phyloP scores from a whole-genome alignment of 1,140 invertebrate species.

The Coenobita brevimanus region DNA sequence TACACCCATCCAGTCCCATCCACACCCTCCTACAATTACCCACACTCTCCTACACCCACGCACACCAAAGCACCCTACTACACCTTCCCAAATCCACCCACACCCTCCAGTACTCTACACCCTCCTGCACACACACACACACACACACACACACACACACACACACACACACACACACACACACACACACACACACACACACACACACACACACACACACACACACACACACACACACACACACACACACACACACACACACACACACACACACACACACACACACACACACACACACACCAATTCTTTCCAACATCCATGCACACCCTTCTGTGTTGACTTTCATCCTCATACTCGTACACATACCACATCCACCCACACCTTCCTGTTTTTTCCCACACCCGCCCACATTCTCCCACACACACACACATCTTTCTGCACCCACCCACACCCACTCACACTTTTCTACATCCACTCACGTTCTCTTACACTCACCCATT shows the following conservation, averaged over 20 bases:
- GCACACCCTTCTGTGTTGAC: neutral
- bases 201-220: slow-evolving; percentile 12
- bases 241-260: slow-evolving; percentile 31
- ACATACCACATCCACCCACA: neutral
- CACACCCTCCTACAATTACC: no score
- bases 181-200: slow-evolving; percentile 6
- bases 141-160: neutral
- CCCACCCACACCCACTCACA: neutral
- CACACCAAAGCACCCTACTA: slow-evolving; percentile 14
- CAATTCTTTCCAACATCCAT: neutral
- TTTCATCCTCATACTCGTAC: neutral
- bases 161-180: slow-evolving; percentile 2
- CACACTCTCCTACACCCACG: no score
- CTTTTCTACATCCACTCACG: neutral
- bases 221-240: slow-evolving; percentile 22
- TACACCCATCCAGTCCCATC: no score
- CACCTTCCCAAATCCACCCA: neutral
- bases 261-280: slow-evolving; percentile 38
- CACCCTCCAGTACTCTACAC: neutral
- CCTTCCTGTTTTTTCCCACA: neutral
- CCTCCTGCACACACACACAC: slow-evolving; percentile 6
- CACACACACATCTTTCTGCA: neutral
- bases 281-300: slow-evolving; percentile 23
- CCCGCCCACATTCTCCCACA: neutral
- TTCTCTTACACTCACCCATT: neutral